Conservation (phyloP, 2,113 vertebrate genomes). For the Athene cunicularia region DNA sequence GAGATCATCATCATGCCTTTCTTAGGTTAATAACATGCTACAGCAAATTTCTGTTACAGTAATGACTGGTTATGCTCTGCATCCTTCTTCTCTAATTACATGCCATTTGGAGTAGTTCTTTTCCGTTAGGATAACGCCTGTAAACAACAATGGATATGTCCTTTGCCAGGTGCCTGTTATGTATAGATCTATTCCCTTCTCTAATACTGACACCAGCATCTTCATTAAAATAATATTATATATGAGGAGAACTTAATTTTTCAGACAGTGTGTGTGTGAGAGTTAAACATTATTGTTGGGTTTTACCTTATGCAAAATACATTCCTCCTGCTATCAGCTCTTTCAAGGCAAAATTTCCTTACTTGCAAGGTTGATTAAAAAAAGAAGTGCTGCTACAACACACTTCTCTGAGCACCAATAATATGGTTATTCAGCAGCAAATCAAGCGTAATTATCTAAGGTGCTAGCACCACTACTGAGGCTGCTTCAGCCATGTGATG, state of each 20-base stretch:
- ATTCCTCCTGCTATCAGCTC: neutral
- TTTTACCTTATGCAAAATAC: neutral
- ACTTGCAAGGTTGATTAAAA: neutral
- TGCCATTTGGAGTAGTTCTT: neutral
- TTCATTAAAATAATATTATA: neutral
- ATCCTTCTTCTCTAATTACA: conserved; percentile 53
- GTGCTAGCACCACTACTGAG: neutral
- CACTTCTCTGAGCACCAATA: neutral
- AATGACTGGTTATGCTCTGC: conserved; percentile 37
- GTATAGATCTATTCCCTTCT: neutral
- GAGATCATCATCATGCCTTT: conserved; percentile 26
- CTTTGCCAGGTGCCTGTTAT: conserved; percentile 8
- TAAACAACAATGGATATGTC: neutral
- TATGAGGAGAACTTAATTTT: neutral
- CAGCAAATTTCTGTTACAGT: conserved; percentile 17
- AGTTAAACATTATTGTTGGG: neutral
- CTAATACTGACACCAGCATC: neutral
- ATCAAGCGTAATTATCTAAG: neutral
- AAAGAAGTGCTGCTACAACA: neutral
- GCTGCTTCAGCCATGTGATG: neutral
- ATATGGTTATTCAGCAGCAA: neutral
- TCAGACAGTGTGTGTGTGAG: rapidly evolving
- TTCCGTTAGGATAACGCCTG: neutral
- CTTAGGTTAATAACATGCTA: conserved; percentile 39
- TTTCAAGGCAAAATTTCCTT: neutral